Evolutionary conservation across 2,797 vertebrate genomes (phyloP).

Genomic region (Coregonus suidteri): DNA sequence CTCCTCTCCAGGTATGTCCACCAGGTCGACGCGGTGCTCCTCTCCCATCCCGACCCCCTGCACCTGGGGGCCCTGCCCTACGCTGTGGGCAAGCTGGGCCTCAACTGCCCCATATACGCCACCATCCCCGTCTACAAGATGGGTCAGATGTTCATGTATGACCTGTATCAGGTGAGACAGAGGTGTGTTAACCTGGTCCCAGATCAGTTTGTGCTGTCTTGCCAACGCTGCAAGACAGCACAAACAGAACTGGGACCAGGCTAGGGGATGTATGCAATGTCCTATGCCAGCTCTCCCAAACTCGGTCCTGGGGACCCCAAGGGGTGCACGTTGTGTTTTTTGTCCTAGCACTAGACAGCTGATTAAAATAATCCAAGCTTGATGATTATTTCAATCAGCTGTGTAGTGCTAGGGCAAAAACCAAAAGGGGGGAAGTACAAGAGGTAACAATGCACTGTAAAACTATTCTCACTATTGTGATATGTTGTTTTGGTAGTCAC

Average conservation of each 20-base stretch:
- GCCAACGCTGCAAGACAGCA: background rate
- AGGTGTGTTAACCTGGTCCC: background rate
- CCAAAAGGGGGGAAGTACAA: no score
- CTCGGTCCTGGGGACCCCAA: no score
- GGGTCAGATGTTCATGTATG: conserved; percentile 99
- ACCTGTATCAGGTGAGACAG: conserved; percentile 90
- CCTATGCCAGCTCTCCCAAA: background rate
- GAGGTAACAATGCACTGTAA: background rate
- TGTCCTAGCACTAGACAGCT: no score
- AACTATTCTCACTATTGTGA: background rate
- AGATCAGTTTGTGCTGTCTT: background rate
- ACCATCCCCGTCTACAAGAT: conserved; percentile 99
- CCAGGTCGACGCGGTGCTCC: conserved; percentile 94
- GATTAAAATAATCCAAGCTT: no score
- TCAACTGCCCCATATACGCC: conserved; percentile 97
- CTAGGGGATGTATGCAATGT: background rate
- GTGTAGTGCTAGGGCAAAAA: no score
- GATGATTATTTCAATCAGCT: no score
- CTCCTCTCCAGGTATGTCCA: conserved; percentile 85
- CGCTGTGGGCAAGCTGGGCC: conserved; percentile 94
- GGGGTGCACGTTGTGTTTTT: no score
- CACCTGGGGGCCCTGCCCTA: conserved; percentile 95
- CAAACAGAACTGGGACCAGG: background rate
- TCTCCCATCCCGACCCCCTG: conserved; percentile 95
- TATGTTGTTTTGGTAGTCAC: conserved; percentile 79